These are phyloP conservation scores for Cercocebus atys DNA, from an alignment of 2,113 vertebrate species.

Conservation along the genomic window DNA sequence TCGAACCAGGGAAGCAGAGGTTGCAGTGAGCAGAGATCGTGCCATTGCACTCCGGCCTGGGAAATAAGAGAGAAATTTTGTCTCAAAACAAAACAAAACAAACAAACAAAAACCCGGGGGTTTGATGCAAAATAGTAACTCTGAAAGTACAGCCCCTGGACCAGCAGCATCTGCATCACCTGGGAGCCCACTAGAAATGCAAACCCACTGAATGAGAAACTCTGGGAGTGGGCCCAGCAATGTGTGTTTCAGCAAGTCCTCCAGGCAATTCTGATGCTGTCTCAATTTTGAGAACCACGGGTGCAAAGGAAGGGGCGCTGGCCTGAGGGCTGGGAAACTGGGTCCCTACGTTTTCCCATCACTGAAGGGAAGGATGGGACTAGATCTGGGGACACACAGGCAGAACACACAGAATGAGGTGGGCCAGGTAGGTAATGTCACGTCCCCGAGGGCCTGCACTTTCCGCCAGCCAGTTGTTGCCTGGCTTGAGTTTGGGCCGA, in stretches of 20 bases:
- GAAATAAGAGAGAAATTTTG: background rate
- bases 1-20: too few relatives aligned
- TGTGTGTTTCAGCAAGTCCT: background rate
- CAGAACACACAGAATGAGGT: background rate
- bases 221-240: background rate
- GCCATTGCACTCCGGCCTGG: background rate
- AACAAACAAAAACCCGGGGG: too few relatives aligned
- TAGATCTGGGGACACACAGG: background rate
- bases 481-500: background rate
- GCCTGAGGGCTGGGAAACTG: background rate
- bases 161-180: background rate
- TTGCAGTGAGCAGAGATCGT: too few relatives aligned
- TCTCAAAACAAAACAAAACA: background rate
- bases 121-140: background rate
- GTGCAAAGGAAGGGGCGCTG: background rate
- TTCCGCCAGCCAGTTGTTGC: background rate
- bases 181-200: background rate
- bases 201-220: background rate
- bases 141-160: background rate
- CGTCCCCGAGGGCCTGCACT: background rate
- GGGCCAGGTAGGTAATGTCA: background rate
- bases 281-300: background rate
- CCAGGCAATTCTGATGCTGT: background rate
- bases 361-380: background rate
- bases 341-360: background rate